phyloP scores from a whole-genome alignment of 1,140 invertebrate genomes.

The Solenopsis invicta region DNA sequence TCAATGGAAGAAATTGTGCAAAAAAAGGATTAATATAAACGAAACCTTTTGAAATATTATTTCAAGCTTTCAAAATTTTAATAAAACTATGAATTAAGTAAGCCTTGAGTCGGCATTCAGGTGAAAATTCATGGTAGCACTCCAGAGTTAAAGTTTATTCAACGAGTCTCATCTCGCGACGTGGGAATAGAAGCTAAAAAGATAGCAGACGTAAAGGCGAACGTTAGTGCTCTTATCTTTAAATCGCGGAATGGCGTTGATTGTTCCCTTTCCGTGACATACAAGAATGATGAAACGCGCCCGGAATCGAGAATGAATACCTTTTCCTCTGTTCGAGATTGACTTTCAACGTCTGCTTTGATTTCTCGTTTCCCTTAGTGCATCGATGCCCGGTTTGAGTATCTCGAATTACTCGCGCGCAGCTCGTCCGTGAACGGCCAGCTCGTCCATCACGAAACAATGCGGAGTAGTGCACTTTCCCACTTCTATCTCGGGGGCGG shows the following conservation, averaged over 20 bases:
- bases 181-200: not conserved
- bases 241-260: constrained; percentile 7
- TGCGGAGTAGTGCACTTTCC: constrained; percentile 67
- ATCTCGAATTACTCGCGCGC: constrained; percentile 44
- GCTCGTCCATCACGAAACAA: constrained; percentile 66
- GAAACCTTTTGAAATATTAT: too few relatives aligned
- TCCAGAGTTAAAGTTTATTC: not conserved
- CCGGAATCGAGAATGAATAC: not conserved
- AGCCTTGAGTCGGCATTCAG: too few relatives aligned
- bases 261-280: not conserved
- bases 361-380: not conserved
- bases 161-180: not conserved
- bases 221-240: not conserved
- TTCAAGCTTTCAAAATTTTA: too few relatives aligned
- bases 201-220: not conserved
- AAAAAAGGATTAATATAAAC: too few relatives aligned
- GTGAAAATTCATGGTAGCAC: too few relatives aligned
- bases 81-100: too few relatives aligned
- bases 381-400: not conserved
- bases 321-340: not conserved
- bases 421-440: not conserved
- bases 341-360: not conserved
- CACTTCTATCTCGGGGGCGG: constrained; percentile 62
- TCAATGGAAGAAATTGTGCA: too few relatives aligned
- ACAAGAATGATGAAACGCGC: not conserved